Conservation (phyloP, 2,888 invertebrate species). For the Rapana venosa region DNA sequence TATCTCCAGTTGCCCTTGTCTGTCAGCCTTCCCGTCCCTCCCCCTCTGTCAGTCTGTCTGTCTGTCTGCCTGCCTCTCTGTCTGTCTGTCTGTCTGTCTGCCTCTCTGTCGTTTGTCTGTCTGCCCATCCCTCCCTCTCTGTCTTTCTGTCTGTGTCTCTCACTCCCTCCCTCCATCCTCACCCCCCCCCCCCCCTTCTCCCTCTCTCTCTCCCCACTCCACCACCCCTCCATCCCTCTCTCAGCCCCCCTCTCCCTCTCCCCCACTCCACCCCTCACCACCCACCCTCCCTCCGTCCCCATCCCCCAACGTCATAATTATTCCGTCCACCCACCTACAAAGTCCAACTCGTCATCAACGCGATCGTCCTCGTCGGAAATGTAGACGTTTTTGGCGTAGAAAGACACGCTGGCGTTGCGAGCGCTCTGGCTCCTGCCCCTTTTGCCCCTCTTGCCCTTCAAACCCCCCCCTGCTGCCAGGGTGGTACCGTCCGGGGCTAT, state of each 20-base stretch:
- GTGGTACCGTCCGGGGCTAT: background rate
- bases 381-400: constrained; percentile 1
- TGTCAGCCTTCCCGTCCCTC: too few relatives aligned
- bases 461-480: background rate
- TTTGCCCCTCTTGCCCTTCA: background rate
- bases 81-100: too few relatives aligned
- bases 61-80: too few relatives aligned
- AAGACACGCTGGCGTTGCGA: background rate
- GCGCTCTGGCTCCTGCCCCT: background rate
- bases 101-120: too few relatives aligned
- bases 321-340: background rate
- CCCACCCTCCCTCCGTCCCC: too few relatives aligned
- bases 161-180: too few relatives aligned
- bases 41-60: too few relatives aligned
- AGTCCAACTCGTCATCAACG: background rate
- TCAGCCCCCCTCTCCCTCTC: constrained; percentile 18
- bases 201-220: background rate
- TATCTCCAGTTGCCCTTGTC: too few relatives aligned
- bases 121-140: too few relatives aligned
- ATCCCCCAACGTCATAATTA: too few relatives aligned
- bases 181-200: constrained; percentile 7
- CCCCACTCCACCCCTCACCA: background rate
- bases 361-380: background rate
- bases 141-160: too few relatives aligned
- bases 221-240: background rate